Percentiles rank a stretch among this genome's conserved stretches.
Conservation (phyloP, 92 coral and sea anemone genomes). For the Plumapathes pennacea region DNA sequence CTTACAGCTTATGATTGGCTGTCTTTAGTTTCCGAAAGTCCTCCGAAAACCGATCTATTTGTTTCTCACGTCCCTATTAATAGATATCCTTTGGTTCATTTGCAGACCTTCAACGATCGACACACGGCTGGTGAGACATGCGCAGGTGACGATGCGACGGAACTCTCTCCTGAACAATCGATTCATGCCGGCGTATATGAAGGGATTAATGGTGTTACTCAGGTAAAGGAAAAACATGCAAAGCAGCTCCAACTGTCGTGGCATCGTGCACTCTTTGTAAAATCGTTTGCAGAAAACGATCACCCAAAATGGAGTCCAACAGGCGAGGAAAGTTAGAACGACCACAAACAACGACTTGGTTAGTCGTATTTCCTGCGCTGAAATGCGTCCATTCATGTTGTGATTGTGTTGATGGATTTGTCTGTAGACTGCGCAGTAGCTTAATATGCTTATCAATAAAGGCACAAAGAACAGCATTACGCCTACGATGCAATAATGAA, state of each 20-base stretch:
- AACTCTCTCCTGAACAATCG: neutral
- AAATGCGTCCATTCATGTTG: neutral
- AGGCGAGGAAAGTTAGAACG: conserved; percentile 6
- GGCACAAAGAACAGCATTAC: neutral
- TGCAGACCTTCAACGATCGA: too few species aligned
- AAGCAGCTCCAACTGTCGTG: conserved; percentile 1
- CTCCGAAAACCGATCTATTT: too few species aligned
- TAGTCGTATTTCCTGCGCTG: neutral
- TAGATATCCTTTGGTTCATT: too few species aligned
- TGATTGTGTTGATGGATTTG: conserved; percentile 8
- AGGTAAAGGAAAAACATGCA: conserved; percentile 14
- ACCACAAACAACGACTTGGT: conserved; percentile 9
- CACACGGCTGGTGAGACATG: too few species aligned
- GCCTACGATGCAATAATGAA: neutral
- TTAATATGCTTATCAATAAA: neutral
- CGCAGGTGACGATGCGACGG: neutral
- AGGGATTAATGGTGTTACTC: conserved; percentile 14
- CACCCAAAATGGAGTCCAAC: conserved; percentile 22
- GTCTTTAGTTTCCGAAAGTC: too few species aligned
- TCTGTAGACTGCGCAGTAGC: conserved; percentile 2
- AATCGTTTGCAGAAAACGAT: conserved; percentile 2
- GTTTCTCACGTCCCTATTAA: too few species aligned
- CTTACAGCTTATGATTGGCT: too few species aligned
- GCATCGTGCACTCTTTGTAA: neutral
- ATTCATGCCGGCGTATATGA: conserved; percentile 15